Base-by-base conservation (phyloP, 2,797 vertebrate genomes). In the Coilia nasus region DNA sequence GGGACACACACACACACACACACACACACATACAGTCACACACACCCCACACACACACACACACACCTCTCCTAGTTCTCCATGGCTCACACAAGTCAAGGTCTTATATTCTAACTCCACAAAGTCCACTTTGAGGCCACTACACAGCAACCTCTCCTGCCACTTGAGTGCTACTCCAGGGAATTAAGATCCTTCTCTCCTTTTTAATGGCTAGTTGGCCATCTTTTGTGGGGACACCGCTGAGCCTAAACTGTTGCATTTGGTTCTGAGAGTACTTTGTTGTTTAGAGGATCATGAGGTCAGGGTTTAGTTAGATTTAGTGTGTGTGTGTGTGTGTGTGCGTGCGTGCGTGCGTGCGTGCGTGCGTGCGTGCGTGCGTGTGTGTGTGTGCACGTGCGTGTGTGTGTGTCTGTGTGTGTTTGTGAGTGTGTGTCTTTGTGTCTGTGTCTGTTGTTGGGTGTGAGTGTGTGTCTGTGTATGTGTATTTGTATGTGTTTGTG, bases 291-390 rank as follows among this genome's bases (percentile, higher is more conserved):
- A 12, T 64, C n/a, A 11, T 25, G 15, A 71, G 64, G 28, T 31
- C 64, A 71, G 28, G 25, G 25, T 71, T 71, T 71, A 31, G 64
- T n/a, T n/a, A n/a, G n/a, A n/a, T n/a, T 14, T 25, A 31, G 64
- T 25, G 60, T 25, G 60, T 10, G n/a, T 64, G n/a, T 84, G 12
- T 57, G 44, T 78, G 78, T 57, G 7, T 82, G 75, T 84, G n/a
- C 62, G 81, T 96, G 96, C 94, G 95, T 95, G 95, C 93, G 75
- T 85, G 93, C 92, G 94, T 88, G 85, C 86, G 84, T 85, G 54
- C 86, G 85, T 35, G 64, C 2, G 28, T 35, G 3, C 31, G 64
- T 9, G 12, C 31, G 14, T 17, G 28, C 84, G 7, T 57, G 28
- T 82, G 78, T 46, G 7, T 83, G 75, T 84, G n/a, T 83, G 81